phyloP scores from a whole-genome alignment of 2,797 vertebrate genomes.

The Poecilia gillii region DNA sequence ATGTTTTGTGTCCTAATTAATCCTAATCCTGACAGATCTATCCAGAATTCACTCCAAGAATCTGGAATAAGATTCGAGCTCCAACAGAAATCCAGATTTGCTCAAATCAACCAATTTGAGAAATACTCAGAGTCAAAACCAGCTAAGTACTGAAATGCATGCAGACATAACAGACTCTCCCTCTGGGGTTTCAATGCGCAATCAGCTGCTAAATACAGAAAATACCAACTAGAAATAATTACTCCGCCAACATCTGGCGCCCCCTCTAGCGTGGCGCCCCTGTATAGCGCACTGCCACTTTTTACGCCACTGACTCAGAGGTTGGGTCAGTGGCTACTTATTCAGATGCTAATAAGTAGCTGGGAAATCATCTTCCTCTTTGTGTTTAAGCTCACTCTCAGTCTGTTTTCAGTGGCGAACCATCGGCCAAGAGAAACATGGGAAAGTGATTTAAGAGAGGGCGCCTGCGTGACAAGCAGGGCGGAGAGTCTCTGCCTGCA shows the following conservation, averaged over 20 bases:
- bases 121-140: constrained; percentile 30
- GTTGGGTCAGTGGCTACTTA: constrained; percentile 59
- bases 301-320: neutral
- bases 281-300: no score
- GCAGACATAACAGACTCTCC: no score
- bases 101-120: constrained; percentile 71
- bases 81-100: constrained; percentile 60
- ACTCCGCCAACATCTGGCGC: no score
- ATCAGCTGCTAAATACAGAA: no score
- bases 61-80: constrained; percentile 37
- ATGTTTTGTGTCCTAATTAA: constrained; percentile 27
- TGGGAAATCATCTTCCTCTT: constrained; percentile 61
- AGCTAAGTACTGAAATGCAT: no score
- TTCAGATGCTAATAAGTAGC: constrained; percentile 59
- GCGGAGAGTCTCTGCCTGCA: constrained; percentile 40
- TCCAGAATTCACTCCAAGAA: constrained; percentile 57
- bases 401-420: constrained; percentile 17
- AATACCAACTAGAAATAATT: no score
- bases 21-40: neutral
- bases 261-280: no score
- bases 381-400: constrained; percentile 40
- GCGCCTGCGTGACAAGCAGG: constrained; percentile 62
- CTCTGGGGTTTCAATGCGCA: no score
- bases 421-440: constrained; percentile 66
- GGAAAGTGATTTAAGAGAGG: constrained; percentile 63